Conservation (phyloP, 2,888 invertebrate genomes). For the Linnaemya vulpina region DNA sequence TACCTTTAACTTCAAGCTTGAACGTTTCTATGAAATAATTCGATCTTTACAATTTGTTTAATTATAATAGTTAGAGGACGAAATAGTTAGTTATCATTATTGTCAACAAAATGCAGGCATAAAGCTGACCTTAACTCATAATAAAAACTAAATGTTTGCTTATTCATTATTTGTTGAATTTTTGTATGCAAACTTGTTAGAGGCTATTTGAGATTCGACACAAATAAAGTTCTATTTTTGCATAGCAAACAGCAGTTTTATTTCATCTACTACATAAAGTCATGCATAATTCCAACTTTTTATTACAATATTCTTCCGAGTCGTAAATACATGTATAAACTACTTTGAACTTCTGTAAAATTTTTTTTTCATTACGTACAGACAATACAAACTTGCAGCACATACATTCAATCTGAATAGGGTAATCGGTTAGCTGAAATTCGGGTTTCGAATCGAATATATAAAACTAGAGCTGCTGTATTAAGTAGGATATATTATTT, state of each 20-base stretch:
- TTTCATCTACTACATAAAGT: conserved; percentile 1
- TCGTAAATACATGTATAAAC: neutral
- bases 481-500: too few relatives aligned
- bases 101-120: too few relatives aligned
- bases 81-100: too few relatives aligned
- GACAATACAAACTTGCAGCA: neutral
- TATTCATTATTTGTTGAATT: too few relatives aligned
- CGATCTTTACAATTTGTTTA: too few relatives aligned
- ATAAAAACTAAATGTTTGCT: neutral
- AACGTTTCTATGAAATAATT: too few relatives aligned
- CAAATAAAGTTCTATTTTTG: neutral
- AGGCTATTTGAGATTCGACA: neutral
- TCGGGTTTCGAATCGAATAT: too few relatives aligned
- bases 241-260: neutral
- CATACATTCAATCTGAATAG: neutral
- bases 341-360: neutral
- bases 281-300: conserved; percentile 4
- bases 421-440: too few relatives aligned
- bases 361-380: neutral
- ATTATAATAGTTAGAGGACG: too few relatives aligned
- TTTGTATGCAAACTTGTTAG: neutral
- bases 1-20: too few relatives aligned
- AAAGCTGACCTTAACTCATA: too few relatives aligned
- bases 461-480: too few relatives aligned
- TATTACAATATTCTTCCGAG: neutral